phyloP scores from a whole-genome alignment of 2,888 invertebrate species.

The Polyommatus icarus region DNA sequence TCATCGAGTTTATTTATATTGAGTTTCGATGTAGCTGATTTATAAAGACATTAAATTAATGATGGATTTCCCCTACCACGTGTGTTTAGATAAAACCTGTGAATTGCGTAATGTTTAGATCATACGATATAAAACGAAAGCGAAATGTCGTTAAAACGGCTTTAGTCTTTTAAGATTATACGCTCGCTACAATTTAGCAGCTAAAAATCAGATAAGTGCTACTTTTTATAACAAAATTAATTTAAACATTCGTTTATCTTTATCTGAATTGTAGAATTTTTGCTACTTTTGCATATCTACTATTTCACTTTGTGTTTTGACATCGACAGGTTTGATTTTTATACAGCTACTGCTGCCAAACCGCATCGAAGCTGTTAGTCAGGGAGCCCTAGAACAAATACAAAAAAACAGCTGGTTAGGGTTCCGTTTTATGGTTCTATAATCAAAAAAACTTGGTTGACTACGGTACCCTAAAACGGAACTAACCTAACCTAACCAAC shows the following conservation, averaged over 20 bases:
- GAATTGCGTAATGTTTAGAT: conserved; percentile 12
- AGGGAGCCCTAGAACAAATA: too few relatives aligned
- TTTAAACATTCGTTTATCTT: background rate
- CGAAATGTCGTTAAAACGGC: background rate
- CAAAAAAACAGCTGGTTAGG: too few relatives aligned
- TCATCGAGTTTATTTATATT: conserved; percentile 22
- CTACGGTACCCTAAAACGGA: too few relatives aligned
- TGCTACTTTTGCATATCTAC: background rate
- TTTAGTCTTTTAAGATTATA: background rate
- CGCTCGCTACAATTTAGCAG: background rate
- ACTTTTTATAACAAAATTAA: background rate
- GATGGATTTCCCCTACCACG: conserved; percentile 36
- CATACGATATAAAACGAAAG: conserved; percentile 7
- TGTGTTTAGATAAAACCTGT: conserved; percentile 28
- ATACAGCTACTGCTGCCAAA: too few relatives aligned
- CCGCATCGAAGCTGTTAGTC: too few relatives aligned
- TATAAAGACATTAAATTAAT: conserved; percentile 33
- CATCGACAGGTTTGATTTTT: too few relatives aligned
- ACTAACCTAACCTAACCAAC: too few relatives aligned
- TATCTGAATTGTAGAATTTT: background rate
- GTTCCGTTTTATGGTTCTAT: too few relatives aligned
- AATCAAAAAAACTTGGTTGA: too few relatives aligned
- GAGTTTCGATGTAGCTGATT: conserved; percentile 41
- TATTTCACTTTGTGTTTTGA: background rate
- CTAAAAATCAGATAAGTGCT: background rate